Evolutionary conservation across 1,140 invertebrate species (phyloP).

Genomic region (Saccostrea cuccullata): DNA sequence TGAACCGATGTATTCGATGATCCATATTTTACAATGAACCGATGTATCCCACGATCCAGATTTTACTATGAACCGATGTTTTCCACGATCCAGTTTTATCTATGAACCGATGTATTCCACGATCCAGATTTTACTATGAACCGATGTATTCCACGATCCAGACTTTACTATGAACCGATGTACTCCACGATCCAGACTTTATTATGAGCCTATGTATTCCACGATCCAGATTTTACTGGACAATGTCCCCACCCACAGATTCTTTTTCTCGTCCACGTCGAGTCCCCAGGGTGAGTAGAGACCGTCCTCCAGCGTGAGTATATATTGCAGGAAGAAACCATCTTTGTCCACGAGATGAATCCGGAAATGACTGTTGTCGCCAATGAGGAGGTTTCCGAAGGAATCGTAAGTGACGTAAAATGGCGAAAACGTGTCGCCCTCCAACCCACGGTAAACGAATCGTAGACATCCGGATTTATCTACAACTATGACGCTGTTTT

Average conservation of each 20-base stretch:
- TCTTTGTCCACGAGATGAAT: background rate
- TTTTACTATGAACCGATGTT: too few species aligned
- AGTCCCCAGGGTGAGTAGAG: slow-evolving; percentile 33
- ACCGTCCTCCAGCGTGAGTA: background rate
- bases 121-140: background rate
- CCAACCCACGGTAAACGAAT: background rate
- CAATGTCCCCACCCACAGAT: slow-evolving; percentile 23
- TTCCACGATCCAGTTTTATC: background rate
- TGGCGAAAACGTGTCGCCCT: slow-evolving; percentile 28
- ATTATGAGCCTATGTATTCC: background rate
- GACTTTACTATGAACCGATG: background rate
- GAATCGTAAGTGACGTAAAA: slow-evolving; percentile 32
- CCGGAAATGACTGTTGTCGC: slow-evolving; percentile 35
- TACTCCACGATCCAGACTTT: background rate
- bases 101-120: background rate
- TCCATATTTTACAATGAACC: too few species aligned
- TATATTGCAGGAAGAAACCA: slow-evolving; percentile 19
- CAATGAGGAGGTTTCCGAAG: slow-evolving; percentile 22
- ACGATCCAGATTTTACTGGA: slow-evolving; percentile 21
- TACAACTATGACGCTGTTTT: slow-evolving; percentile 11
- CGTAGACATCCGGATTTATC: background rate
- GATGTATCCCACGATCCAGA: too few species aligned
- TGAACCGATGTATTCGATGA: too few species aligned
- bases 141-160: background rate
- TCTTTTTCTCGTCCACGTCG: background rate